Evolutionary conservation across 2,888 invertebrate species (phyloP), one percentile per base, ranked within the genome.

Genomic region (Acleris holmiana): DNA sequence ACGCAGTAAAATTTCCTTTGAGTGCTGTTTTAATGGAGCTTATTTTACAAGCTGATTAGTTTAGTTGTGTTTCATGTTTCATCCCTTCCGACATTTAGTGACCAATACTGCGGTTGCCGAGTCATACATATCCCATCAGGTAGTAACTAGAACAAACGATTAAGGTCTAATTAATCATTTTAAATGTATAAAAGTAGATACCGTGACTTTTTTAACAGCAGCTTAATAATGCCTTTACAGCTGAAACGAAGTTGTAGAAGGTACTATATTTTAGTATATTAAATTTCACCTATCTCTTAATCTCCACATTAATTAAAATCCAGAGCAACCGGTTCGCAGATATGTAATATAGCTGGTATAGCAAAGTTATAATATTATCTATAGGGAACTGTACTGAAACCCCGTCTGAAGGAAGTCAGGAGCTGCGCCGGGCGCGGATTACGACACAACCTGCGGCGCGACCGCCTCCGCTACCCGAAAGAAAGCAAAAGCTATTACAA

Each of bases 401-500:
- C 53, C 7, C 15, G 19, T 53, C 44, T 21, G 40, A 57, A 63
- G 63, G 57, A 51, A 51, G 51, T 62, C 47, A 18, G 21, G 18
- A 19, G 58, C 17, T 40, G 23, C 50, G 68, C 73, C 76, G 35
- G 35, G 83, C 82, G 75, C 71, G 68, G 69, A 72, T 88, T 86
- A 87, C 85, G 73, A 80, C 85, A 87, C 76, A 78, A 53, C 53
- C 53, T 53, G 51, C 51, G 51, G 35, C 72, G 74, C 70, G 67
- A 68, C 68, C 71, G 67, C 77, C 71, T 71, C 74, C 77, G 72
- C 78, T 80, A 80, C 82, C 81, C 77, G 77, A 75, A 82, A 76
- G 80, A 83, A 85, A 84, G 83, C 77, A 80, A 82, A 77, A 68
- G 66, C 65, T 65, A 64, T 57, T 64, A 64, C 72, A 76, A 82